Evolutionary conservation across 2,113 vertebrate species (phyloP), one percentile per base, ranked within the genome.

Genomic region (Chrysochloris asiatica): DNA sequence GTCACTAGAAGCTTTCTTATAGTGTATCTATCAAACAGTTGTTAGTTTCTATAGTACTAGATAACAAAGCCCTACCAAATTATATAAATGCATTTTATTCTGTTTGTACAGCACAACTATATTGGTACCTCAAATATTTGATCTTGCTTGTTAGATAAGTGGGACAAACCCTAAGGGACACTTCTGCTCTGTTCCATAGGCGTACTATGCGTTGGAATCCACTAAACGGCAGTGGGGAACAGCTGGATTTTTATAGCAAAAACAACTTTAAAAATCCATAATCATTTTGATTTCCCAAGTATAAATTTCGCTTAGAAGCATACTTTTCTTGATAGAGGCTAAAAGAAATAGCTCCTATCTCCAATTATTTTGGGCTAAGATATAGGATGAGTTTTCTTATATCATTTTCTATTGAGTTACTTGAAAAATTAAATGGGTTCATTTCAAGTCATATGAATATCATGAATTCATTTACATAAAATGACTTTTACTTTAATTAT

Each of bases 371-470:
- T 59, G 89, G 45, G 56, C 67, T 69, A 93, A 72, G 36, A 76
- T 83, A 63, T 63, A 75, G 36, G 13, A 59, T 78, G 17, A 79
- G 13, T 4, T 63, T 91, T 87, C 38, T 52, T 83, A 52, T 10
- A 33, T 54, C 22, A 41, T 48, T 8, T 69, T 87, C 45, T 69
- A 59, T 90, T 71, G 77, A 87, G 24, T 14, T 80, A 33, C 76
- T 87, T 87, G 41, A 72, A 90, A 50, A 83, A 89, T 63, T 79
- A 67, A 78, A 47, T 71, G 43, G 65, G 22, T 80, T 93, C 41
- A 89, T 76, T 94, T 93, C 33, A 90, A 47, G 76, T 87, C 22
- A 80, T 82, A 65, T 45, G 71, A 80, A n/a, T 92, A 80, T 76
- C 36, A 61, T 88, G 6, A 88, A 77, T 86, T 65, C 69, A 85